Percentiles rank a stretch among this genome's conserved stretches.
phyloP scores from a whole-genome alignment of 2,113 vertebrate species.

The Anolis carolinensis region DNA sequence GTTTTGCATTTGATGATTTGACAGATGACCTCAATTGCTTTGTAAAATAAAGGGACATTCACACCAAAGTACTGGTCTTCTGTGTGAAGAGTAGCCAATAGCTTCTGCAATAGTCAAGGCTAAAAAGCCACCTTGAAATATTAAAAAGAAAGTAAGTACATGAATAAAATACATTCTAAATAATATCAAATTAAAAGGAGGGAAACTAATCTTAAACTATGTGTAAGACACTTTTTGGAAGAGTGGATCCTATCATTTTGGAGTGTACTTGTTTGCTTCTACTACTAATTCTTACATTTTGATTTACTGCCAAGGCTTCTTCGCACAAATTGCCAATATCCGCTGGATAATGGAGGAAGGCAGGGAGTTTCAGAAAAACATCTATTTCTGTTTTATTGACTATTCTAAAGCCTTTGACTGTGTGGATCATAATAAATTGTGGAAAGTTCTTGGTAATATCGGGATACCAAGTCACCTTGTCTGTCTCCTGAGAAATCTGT shows the following conservation, averaged over 20 bases:
- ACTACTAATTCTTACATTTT: background rate
- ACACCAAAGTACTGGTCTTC: background rate
- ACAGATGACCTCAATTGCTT: background rate
- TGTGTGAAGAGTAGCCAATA: background rate
- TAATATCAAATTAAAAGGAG: background rate
- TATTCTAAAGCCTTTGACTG: no score
- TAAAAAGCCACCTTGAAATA: no score
- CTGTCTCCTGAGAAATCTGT: no score
- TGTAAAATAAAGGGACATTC: background rate
- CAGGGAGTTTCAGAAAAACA: no score
- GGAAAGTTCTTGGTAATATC: no score
- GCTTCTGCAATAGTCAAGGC: background rate
- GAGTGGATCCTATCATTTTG: background rate
- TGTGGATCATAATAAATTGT: no score
- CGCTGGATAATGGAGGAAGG: no score
- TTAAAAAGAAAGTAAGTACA: no score
- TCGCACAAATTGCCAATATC: no score
- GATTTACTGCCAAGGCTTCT: background rate
- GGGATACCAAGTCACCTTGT: no score
- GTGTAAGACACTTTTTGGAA: background rate
- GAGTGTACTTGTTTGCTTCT: background rate
- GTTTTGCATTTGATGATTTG: background rate
- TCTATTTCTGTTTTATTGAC: no score
- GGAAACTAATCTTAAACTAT: background rate
- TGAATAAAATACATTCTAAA: background rate